Base-by-base conservation (phyloP, 2,113 vertebrate genomes). In the Pelecanoides urinatrix region DNA sequence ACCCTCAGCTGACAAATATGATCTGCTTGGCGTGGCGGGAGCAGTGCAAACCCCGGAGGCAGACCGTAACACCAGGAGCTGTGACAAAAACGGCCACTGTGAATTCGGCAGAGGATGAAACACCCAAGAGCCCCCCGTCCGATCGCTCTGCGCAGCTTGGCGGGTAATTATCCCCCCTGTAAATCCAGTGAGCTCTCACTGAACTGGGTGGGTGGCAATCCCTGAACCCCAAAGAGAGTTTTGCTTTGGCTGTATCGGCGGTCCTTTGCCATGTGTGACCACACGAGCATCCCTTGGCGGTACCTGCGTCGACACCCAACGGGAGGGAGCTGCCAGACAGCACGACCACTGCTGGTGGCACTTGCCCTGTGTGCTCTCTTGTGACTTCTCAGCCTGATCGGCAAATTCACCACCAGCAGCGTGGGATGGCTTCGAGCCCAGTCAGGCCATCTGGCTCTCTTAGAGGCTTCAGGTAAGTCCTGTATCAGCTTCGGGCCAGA, bases 71-170 rank as follows among this genome's bases (percentile, higher is more conserved):
- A 36, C 8, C 27, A 18, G 47, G 13, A 71, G 5, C 34, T 38
- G 52, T 50, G 45, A 50, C 81, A 65, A 68, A 75, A 59, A 6
- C 26, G 38, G n/a, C 7, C 34, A 3, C 21, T 38, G 44, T 23
- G 34, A 63, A 22, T 27, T 62, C 68, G 53, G 27, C 45, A 55
- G 74, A 56, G 53, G 53, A 49, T 4, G 9, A n/a, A 75, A 30
- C 10, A n/a, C 5, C 17, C 12, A 20, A 2, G 0, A 32, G 13
- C 1, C 1, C 12, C 19, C 0, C 2, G 0, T 49, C 2, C 0
- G 3, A 40, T 23, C n/a, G 20, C 32, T 47, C 36, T 27, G 53
- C 1, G 0, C n/a, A 29, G 14, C 18, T 36, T 36, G 45, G 7
- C 0, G 4, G 42, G 9, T 13, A 4, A 26, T 85, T 34, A 75